phyloP scores from a whole-genome alignment of 2,888 invertebrate genomes.

The Ophraella communa region DNA sequence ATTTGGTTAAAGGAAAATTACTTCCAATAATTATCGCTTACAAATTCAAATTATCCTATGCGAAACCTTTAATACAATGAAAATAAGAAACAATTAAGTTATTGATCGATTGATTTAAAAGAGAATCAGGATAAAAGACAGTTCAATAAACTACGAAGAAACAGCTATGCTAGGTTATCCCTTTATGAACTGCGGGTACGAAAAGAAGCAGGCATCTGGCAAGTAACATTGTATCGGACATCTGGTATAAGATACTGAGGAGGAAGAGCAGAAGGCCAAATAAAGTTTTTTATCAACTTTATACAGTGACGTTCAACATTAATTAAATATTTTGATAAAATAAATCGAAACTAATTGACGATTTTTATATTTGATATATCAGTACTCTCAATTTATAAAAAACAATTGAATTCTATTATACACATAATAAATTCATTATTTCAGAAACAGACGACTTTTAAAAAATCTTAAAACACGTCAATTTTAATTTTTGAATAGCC shows the following conservation, averaged over 20 bases:
- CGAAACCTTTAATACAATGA: background rate
- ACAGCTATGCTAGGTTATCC: slow-evolving; percentile 5
- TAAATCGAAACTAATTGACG: too few relatives aligned
- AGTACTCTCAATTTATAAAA: too few relatives aligned
- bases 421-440: too few relatives aligned
- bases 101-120: background rate
- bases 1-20: background rate
- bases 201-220: slow-evolving; percentile 14
- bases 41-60: background rate
- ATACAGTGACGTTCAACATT: background rate
- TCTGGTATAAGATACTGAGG: slow-evolving; percentile 9
- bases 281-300: background rate
- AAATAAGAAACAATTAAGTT: slow-evolving; percentile 1
- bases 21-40: background rate
- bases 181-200: slow-evolving; percentile 2
- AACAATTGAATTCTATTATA: too few relatives aligned
- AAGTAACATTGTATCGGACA: slow-evolving; percentile 14
- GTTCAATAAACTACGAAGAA: slow-evolving; percentile 1
- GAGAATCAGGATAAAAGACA: slow-evolving; percentile 1
- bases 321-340: too few relatives aligned
- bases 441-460: too few relatives aligned
- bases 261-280: slow-evolving; percentile 1
- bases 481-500: too few relatives aligned
- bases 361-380: too few relatives aligned
- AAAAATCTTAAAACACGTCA: too few relatives aligned